Conservation (phyloP, 1,140 invertebrate species). For the Anagrus nilaparvatae region DNA sequence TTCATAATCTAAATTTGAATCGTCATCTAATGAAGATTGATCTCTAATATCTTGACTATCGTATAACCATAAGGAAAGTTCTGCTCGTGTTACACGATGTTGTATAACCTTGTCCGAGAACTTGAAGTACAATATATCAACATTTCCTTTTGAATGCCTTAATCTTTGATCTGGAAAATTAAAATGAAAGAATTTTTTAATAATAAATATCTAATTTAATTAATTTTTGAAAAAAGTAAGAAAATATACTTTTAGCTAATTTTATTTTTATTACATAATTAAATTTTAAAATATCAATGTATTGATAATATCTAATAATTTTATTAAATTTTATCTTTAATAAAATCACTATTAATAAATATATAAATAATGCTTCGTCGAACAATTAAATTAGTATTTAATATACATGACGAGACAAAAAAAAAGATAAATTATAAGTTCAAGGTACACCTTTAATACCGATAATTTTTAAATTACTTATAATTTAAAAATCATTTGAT, state of each 20-base stretch:
- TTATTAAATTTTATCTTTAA: no score
- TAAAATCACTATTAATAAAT: no score
- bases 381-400: no score
- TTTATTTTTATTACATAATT: slow-evolving; percentile 1
- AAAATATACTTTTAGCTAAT: neutral
- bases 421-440: no score
- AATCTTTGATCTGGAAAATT: slow-evolving; percentile 39
- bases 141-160: slow-evolving; percentile 37
- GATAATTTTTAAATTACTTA: no score
- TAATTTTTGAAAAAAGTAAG: neutral
- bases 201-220: neutral
- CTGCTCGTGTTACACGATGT: slow-evolving; percentile 42
- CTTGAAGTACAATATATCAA: slow-evolving; percentile 46
- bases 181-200: neutral
- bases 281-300: neutral
- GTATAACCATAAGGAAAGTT: slow-evolving; percentile 45
- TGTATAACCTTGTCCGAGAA: slow-evolving; percentile 47
- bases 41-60: slow-evolving; percentile 23
- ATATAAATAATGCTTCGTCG: no score
- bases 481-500: no score
- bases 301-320: no score
- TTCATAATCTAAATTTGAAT: slow-evolving; percentile 17
- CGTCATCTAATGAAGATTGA: neutral
- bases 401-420: no score
- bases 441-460: no score